Conservation (phyloP, 2,888 invertebrate genomes). For the Lithosia quadra region DNA sequence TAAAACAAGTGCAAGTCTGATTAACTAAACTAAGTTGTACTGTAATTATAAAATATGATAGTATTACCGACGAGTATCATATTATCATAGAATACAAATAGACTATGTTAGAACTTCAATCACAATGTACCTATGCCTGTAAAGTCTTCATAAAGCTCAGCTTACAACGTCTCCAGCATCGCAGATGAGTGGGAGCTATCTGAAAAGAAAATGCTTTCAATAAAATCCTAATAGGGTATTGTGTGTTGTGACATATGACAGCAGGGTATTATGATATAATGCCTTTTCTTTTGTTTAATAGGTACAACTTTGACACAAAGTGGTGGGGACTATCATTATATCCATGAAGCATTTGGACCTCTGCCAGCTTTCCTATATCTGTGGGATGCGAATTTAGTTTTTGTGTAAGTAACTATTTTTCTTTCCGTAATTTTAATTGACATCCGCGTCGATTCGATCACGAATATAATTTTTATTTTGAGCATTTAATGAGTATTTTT, state of each 20-base stretch:
- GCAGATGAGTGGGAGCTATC: not conserved
- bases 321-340: slow-evolving; percentile 99
- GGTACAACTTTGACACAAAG: slow-evolving; percentile 95
- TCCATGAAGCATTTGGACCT: slow-evolving; percentile 96
- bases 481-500: no score
- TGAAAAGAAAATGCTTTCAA: not conserved
- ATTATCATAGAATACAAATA: no score
- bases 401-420: slow-evolving; percentile 91
- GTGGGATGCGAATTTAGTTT: slow-evolving; percentile 98
- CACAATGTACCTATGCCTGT: no score
- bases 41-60: no score
- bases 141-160: not conserved
- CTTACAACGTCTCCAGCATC: not conserved
- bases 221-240: not conserved
- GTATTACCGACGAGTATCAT: no score
- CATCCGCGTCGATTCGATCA: no score
- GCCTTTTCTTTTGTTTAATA: slow-evolving; percentile 42
- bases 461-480: no score
- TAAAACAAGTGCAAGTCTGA: no score
- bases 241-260: not conserved
- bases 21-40: no score
- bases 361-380: slow-evolving; percentile 97
- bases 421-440: not conserved
- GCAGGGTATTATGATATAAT: not conserved
- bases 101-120: no score